Evolutionary conservation across 2,888 invertebrate species (phyloP).

Genomic region (Stegophylla sp.): DNA sequence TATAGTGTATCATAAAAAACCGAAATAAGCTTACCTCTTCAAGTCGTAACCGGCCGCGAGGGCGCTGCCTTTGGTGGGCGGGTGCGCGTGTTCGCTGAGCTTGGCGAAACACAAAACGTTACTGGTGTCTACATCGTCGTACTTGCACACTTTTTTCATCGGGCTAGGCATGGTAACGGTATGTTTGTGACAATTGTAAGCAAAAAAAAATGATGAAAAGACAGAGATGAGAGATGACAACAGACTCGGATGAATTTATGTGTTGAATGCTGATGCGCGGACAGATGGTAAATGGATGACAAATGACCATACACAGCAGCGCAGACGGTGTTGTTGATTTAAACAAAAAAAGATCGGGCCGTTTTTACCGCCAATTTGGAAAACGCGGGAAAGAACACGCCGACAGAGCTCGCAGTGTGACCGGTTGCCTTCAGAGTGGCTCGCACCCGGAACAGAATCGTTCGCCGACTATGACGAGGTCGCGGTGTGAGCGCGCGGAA

Average conservation of each 20-base stretch:
- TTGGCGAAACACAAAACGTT: conserved; percentile 71
- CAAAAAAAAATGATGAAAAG: too few relatives aligned
- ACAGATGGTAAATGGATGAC: neutral
- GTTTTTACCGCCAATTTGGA: conserved; percentile 23
- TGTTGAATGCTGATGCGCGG: too few relatives aligned
- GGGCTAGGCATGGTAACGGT: conserved; percentile 22
- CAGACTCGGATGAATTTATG: too few relatives aligned
- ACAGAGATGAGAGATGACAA: too few relatives aligned
- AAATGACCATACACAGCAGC: too few relatives aligned
- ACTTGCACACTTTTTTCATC: neutral
- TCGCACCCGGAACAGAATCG: too few relatives aligned
- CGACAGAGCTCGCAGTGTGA: neutral
- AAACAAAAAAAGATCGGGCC: too few relatives aligned
- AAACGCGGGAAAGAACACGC: conserved; percentile 22
- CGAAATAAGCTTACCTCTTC: conserved; percentile 70
- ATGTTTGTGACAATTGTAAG: too few relatives aligned
- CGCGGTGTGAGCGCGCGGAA: neutral
- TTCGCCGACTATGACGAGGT: neutral
- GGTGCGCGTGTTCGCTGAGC: conserved; percentile 79
- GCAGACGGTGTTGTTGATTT: too few relatives aligned
- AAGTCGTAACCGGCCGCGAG: conserved; percentile 92
- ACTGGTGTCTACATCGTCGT: neutral
- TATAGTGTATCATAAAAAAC: too few relatives aligned
- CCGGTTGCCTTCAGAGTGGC: neutral
- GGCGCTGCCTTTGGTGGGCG: conserved; percentile 83